Conservation (phyloP, 2,888 invertebrate species). For the Chesias legatella region DNA sequence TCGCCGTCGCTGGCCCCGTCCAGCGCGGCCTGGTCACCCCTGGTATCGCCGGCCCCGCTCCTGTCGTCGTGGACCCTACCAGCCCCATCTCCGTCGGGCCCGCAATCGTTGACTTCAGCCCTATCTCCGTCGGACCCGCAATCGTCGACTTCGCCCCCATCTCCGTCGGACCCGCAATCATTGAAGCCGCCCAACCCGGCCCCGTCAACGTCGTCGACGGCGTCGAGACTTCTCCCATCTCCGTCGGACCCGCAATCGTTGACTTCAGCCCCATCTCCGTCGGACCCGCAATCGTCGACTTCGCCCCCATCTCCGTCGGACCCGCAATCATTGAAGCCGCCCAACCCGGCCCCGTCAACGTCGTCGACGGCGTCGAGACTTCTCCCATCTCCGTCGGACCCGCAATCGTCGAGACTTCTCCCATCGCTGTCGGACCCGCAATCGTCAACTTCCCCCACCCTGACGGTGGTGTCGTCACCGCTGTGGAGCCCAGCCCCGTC, state of each 20-base stretch:
- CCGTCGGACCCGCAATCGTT: slow-evolving; percentile 25
- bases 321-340: slow-evolving; percentile 16
- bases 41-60: slow-evolving; percentile 26
- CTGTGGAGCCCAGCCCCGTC: slow-evolving; percentile 24
- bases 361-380: slow-evolving; percentile 6
- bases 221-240: slow-evolving; percentile 7
- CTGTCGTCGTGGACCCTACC: slow-evolving; percentile 8
- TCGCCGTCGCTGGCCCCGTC: slow-evolving; percentile 22
- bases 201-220: too few relatives aligned
- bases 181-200: slow-evolving; percentile 15
- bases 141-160: slow-evolving; percentile 24
- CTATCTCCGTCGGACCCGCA: slow-evolving; percentile 33
- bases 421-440: not conserved
- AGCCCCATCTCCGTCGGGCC: slow-evolving; percentile 18
- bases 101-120: slow-evolving; percentile 4
- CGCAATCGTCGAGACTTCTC: not conserved
- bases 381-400: not conserved
- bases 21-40: slow-evolving; percentile 24
- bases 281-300: slow-evolving; percentile 19
- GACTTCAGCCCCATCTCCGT: slow-evolving; percentile 29
- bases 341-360: slow-evolving; percentile 20
- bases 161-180: slow-evolving; percentile 32
- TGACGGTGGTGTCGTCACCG: slow-evolving; percentile 31
- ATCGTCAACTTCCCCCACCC: slow-evolving; percentile 23
- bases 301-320: slow-evolving; percentile 13